Evolutionary conservation across 2,888 invertebrate species (phyloP).

Genomic region (Atethmia centrago): DNA sequence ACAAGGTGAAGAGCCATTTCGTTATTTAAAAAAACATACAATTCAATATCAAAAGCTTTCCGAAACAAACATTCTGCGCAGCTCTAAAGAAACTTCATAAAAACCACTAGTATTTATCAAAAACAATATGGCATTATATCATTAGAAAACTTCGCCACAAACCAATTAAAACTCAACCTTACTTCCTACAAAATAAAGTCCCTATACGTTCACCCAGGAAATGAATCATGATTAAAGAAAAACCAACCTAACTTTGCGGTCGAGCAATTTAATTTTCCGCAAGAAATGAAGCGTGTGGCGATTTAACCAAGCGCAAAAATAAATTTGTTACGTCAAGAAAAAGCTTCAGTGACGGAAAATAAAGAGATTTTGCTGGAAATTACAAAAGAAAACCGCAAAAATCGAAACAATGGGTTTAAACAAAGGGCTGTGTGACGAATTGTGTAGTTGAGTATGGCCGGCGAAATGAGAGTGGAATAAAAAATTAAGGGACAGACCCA

Average conservation of each 20-base stretch:
- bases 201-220: conserved; percentile 58
- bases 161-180: conserved; percentile 61
- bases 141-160: conserved; percentile 56
- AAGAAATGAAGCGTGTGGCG: conserved; percentile 23
- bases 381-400: conserved; percentile 81
- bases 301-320: conserved; percentile 55
- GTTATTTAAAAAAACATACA: conserved; percentile 31
- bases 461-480: conserved; percentile 56
- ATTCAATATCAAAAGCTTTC: conserved; percentile 50
- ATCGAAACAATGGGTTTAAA: conserved; percentile 79
- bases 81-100: conserved; percentile 66
- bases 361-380: conserved; percentile 78
- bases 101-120: conserved; percentile 71
- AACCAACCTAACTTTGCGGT: conserved; percentile 61
- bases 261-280: conserved; percentile 57
- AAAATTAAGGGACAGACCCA: conserved; percentile 51
- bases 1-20: conserved; percentile 31
- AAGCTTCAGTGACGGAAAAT: conserved; percentile 75
- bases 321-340: conserved; percentile 69
- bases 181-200: conserved; percentile 56
- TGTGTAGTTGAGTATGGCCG: conserved; percentile 65
- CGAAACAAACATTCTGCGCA: conserved; percentile 57
- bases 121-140: conserved; percentile 73
- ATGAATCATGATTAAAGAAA: conserved; percentile 70
- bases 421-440: conserved; percentile 76